Evolutionary conservation across 2,797 vertebrate genomes (phyloP).

Genomic region (Coendou prehensilis): DNA sequence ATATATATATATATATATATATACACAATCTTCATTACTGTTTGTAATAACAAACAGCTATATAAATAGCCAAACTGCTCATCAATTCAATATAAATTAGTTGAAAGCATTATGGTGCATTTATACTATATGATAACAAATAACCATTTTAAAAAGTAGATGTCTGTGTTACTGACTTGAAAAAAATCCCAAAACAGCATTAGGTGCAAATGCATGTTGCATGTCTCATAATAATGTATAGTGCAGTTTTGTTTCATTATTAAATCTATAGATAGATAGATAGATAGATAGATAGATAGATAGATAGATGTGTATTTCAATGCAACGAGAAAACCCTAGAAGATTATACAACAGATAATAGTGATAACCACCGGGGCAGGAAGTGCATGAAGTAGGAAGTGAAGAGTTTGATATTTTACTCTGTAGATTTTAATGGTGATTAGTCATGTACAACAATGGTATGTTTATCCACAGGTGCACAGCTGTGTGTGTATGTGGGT

Average conservation of each 20-base stretch:
- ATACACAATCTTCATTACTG: too few species aligned
- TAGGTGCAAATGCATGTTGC: not conserved
- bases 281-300: not conserved
- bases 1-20: slow-evolving; percentile 33
- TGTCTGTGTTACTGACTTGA: slow-evolving; percentile 35
- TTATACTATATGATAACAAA: slow-evolving; percentile 53
- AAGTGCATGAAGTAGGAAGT: not conserved
- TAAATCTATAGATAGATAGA: not conserved
- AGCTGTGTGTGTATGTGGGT: not conserved
- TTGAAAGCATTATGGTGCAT: slow-evolving; percentile 61
- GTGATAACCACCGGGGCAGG: not conserved
- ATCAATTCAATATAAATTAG: slow-evolving; percentile 75
- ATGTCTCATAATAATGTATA: not conserved
- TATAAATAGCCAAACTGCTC: slow-evolving; percentile 60
- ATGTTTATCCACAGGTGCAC: not conserved
- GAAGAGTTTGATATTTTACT: slow-evolving; percentile 16
- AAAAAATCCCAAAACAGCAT: slow-evolving; percentile 56
- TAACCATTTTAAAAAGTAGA: slow-evolving; percentile 57
- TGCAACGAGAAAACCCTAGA: not conserved
- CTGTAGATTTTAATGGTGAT: not conserved
- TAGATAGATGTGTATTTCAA: not conserved
- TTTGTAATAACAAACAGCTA: slow-evolving; percentile 63
- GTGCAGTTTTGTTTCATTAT: not conserved
- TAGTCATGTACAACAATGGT: not conserved
- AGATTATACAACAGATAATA: not conserved